A percentile compares a stretch with the other conserved stretches of the same genome.
Conservation (phyloP, 1,140 invertebrate genomes). For the Ceratina calcarata region DNA sequence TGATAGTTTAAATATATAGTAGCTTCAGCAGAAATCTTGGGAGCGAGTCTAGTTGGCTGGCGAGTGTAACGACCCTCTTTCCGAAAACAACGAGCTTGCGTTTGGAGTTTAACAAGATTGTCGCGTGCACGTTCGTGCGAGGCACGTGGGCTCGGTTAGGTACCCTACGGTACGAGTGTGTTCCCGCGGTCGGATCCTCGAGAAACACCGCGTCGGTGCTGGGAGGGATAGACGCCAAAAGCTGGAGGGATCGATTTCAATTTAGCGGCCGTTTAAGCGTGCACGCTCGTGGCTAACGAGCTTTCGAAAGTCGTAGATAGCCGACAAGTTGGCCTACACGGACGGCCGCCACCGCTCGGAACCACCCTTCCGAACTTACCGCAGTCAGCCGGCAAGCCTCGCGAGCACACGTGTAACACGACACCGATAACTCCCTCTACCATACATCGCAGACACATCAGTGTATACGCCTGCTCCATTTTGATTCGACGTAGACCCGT, state of each 20-base stretch:
- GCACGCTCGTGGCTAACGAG: conserved; percentile 77
- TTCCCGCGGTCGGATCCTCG: conserved; percentile 57
- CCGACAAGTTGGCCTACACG: conserved; percentile 75
- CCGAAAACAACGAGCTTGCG: conserved; percentile 29
- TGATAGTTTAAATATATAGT: too few relatives aligned
- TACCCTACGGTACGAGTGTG: conserved; percentile 33
- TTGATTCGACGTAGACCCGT: not conserved
- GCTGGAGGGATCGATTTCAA: conserved; percentile 78
- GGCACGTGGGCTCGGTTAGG: conserved; percentile 38
- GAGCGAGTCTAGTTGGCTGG: too few relatives aligned
- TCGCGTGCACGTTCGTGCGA: conserved; percentile 61
- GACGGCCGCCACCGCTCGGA: conserved; percentile 51
- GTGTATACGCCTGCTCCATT: not conserved
- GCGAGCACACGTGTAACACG: conserved; percentile 73
- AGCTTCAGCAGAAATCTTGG: too few relatives aligned
- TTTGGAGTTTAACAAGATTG: conserved; percentile 51
- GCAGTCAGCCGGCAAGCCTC: conserved; percentile 54
- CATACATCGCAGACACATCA: conserved; percentile 3
- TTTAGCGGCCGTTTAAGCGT: conserved; percentile 79
- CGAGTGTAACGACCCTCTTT: not conserved
- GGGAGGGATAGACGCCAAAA: conserved; percentile 66
- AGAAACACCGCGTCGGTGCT: conserved; percentile 15
- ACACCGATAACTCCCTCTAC: conserved; percentile 57
- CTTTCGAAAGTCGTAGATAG: conserved; percentile 80
- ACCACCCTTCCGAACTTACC: conserved; percentile 65